Evolutionary conservation across 92 coral and sea anemone genomes (phyloP).

Genomic region (Pocillopora meandrina): DNA sequence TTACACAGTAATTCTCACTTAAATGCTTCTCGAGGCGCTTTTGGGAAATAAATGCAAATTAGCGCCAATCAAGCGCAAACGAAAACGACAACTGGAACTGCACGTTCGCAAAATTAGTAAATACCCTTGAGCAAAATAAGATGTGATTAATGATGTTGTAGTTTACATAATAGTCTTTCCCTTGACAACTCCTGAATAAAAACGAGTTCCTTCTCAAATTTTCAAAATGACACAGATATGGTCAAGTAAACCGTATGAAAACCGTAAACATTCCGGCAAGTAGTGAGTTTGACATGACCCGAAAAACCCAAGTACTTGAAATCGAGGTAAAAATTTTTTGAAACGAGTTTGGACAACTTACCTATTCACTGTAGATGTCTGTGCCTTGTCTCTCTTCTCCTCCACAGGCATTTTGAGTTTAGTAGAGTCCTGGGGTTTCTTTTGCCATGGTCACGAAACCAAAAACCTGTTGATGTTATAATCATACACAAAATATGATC

Average conservation of each 20-base stretch:
- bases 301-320: not conserved
- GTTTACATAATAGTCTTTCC: not conserved
- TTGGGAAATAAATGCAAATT: not conserved
- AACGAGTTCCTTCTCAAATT: no score
- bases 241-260: no score
- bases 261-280: no score
- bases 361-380: conserved; percentile 55
- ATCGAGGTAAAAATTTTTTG: not conserved
- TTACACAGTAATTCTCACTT: not conserved
- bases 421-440: not conserved
- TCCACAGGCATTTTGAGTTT: conserved; percentile 69
- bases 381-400: conserved; percentile 69
- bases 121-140: conserved; percentile 22
- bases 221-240: no score
- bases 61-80: not conserved
- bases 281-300: not conserved
- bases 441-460: conserved; percentile 15
- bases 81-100: not conserved
- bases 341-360: not conserved
- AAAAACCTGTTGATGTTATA: conserved; percentile 20
- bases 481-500: conserved; percentile 17
- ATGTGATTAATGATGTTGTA: conserved; percentile 17
- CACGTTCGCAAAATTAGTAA: conserved; percentile 21
- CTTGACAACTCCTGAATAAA: not conserved
- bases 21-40: not conserved